phyloP scores from a whole-genome alignment of 2,888 invertebrate species.

The Agrotis ipsilon region DNA sequence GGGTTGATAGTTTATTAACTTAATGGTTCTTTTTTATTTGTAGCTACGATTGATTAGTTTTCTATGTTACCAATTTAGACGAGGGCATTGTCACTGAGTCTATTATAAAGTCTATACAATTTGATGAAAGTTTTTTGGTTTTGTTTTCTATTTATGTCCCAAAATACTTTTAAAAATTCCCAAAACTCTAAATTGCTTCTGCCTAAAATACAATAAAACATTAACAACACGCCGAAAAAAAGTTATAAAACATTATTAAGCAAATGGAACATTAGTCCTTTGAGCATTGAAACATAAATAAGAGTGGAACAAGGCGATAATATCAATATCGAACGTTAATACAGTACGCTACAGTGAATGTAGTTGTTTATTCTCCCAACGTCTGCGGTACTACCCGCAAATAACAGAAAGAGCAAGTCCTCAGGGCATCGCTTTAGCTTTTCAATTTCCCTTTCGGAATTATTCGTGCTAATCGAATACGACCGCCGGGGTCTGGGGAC shows the following conservation, averaged over 20 bases:
- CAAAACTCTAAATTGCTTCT: not conserved
- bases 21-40: slow-evolving; percentile 1
- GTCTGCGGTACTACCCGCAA: slow-evolving; percentile 84
- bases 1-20: slow-evolving; percentile 10
- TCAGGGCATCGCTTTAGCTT: slow-evolving; percentile 90
- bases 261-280: slow-evolving; percentile 51
- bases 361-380: slow-evolving; percentile 86
- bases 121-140: not conserved
- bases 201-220: slow-evolving; percentile 4
- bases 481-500: slow-evolving; percentile 83
- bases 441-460: slow-evolving; percentile 91
- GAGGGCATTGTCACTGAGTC: no score
- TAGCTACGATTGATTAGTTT: not conserved
- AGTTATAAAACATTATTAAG: slow-evolving; percentile 17
- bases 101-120: not conserved
- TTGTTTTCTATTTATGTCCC: not conserved
- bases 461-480: slow-evolving; percentile 91
- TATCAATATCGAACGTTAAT: slow-evolving; percentile 72
- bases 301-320: slow-evolving; percentile 61
- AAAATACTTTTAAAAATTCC: not conserved
- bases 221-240: slow-evolving; percentile 7
- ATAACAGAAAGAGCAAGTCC: slow-evolving; percentile 91
- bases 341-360: slow-evolving; percentile 69
- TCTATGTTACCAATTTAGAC: not conserved
- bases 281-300: slow-evolving; percentile 49